These are phyloP conservation scores for Ceratosolen fusciceps DNA, from an alignment of 1,140 invertebrate genomes.

Conservation along the genomic window DNA sequence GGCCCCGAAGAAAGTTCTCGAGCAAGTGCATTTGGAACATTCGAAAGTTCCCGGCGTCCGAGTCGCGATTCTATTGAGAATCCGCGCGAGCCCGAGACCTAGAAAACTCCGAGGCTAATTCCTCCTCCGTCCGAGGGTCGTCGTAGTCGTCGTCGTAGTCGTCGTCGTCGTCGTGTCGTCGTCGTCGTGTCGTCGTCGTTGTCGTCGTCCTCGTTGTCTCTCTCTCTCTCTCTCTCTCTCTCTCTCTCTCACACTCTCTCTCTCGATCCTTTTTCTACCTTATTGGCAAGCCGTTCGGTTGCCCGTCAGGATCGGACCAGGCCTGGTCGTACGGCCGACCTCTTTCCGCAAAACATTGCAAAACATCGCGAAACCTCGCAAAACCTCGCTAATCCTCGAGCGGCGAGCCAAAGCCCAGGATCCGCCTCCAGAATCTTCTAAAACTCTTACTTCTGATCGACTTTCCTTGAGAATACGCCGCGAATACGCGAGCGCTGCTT, in stretches of 20 bases:
- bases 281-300: too few relatives aligned
- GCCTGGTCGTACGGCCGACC: too few relatives aligned
- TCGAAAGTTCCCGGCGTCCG: constrained; percentile 36
- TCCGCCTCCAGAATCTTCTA: background rate
- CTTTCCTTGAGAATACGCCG: background rate
- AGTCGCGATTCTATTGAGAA: constrained; percentile 43
- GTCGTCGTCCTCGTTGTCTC: too few relatives aligned
- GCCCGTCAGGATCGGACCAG: too few relatives aligned
- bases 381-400: too few relatives aligned
- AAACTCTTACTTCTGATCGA: constrained; percentile 24
- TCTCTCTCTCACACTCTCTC: too few relatives aligned
- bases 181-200: background rate
- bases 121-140: background rate
- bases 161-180: constrained; percentile 6
- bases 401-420: constrained; percentile 12
- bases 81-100: constrained; percentile 29
- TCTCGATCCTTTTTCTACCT: too few relatives aligned
- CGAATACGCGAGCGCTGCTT: background rate
- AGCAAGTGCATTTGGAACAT: constrained; percentile 45
- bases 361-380: too few relatives aligned
- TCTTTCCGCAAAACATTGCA: too few relatives aligned
- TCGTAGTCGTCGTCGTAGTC: too few relatives aligned
- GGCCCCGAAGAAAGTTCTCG: constrained; percentile 38
- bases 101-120: constrained; percentile 39
- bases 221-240: too few relatives aligned